Evolutionary conservation across 1,140 invertebrate species (phyloP), one percentile per base, ranked within the genome.

Genomic region (Drosophila sucinea): DNA sequence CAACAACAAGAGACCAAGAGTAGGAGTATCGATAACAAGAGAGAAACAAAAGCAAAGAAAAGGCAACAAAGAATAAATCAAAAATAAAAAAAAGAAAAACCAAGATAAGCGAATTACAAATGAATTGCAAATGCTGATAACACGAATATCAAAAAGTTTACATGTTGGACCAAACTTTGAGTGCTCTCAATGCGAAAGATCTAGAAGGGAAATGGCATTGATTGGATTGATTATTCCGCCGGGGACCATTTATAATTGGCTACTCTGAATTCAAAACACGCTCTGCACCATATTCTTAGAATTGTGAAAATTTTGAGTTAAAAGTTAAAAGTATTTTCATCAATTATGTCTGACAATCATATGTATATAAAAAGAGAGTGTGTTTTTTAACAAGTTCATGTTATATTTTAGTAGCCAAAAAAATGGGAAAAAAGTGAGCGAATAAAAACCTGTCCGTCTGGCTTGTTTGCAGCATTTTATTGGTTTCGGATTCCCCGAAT

Each of bases 401-500:
- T 67, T 51, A 47, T 66, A 51, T 40, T 62, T 75, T 69, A 47
- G 1, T 17, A 68, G 51, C 54, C 17, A 17, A 17, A 17, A 17
- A 17, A 17, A 17, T 17, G 17, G 17, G 17, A 30, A 47, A 60
- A 27, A 57, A 30, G 30, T 60, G 47, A 17, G 44, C 38, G 61
- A 38, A 29, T 44, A 68, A 79, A 86, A 86, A 86, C 76, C 84
- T 65, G 84, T 77, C 65, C 47, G 79, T 79, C 71, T 82, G 68
- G 68, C 60, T 67, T 60, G 55, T 72, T 78, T 58, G 57, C 60
- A 63, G 79, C 82, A 87, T 68, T 86, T 87, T 79, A 68, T 82
- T 79, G 62, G 71, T 82, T 79, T 84, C 70, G 81, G 82, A 83
- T 89, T 89, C 83, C 83, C 83, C 84, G 80, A 87, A 87, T 67